phyloP scores from a whole-genome alignment of 2,113 vertebrate species.

The Toxotes jaculatrix region DNA sequence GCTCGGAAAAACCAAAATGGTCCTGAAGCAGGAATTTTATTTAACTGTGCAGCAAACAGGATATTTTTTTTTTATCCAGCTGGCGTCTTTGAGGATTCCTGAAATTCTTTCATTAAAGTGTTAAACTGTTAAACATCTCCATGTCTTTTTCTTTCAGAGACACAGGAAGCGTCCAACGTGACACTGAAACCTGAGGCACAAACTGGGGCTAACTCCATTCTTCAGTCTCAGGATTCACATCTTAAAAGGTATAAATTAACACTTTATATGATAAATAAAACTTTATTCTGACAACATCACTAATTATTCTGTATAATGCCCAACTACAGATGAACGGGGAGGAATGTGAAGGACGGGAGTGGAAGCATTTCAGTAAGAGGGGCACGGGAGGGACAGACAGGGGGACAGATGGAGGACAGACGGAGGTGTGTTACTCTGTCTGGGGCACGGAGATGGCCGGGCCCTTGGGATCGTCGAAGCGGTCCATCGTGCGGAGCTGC shows the following conservation, averaged over 20 bases:
- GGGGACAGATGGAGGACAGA: background rate
- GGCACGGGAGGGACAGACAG: background rate
- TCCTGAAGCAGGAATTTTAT: no score
- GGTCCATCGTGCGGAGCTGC: slow-evolving; percentile 92
- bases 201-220: background rate
- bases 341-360: background rate
- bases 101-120: no score
- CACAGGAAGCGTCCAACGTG: background rate
- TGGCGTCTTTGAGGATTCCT: no score
- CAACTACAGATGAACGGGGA: slow-evolving; percentile 20
- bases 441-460: slow-evolving; percentile 84
- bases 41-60: no score
- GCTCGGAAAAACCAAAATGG: no score
- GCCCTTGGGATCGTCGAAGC: slow-evolving; percentile 89
- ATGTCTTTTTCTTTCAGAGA: background rate
- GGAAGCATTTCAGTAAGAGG: slow-evolving; percentile 11
- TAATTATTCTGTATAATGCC: slow-evolving; percentile 5
- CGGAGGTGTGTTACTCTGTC: slow-evolving; percentile 63
- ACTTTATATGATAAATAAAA: background rate
- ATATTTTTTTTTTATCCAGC: no score
- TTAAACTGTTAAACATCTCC: no score
- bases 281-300: slow-evolving; percentile 15
- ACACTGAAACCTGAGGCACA: background rate
- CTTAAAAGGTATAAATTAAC: background rate
- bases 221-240: slow-evolving; percentile 2